These are phyloP conservation scores for Setophaga petechia DNA, from an alignment of 2,113 vertebrate genomes.

Conservation along the genomic window DNA sequence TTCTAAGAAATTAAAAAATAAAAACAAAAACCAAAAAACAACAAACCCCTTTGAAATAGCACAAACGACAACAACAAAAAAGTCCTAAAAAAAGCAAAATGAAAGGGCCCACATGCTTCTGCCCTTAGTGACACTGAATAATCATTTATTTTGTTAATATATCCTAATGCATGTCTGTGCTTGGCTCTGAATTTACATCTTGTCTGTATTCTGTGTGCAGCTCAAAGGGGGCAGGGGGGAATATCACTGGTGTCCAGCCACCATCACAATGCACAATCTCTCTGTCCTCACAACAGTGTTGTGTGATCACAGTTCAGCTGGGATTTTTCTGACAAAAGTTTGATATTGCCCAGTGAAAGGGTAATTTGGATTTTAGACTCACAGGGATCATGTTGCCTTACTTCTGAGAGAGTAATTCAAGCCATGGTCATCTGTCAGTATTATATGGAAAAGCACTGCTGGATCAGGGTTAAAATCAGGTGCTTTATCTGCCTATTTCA, in stretches of 20 bases:
- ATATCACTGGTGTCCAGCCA: too few species aligned
- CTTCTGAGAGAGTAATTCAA: background rate
- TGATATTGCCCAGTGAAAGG: background rate
- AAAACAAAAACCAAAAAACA: background rate
- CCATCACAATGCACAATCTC: background rate
- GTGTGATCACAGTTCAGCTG: background rate
- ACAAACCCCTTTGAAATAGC: fast-evolving
- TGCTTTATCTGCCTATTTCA: constrained; percentile 10
- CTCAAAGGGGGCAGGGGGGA: fast-evolving
- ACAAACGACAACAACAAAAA: background rate
- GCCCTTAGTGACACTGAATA: background rate
- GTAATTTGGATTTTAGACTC: background rate
- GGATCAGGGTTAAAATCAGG: background rate
- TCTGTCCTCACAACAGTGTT: background rate
- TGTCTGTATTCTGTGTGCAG: background rate
- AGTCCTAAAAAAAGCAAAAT: background rate
- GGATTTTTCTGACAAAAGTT: background rate
- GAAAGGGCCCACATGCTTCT: fast-evolving
- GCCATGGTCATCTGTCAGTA: background rate
- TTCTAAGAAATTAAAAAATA: background rate
- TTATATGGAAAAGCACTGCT: background rate
- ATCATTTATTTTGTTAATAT: background rate
- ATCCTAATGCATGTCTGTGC: background rate
- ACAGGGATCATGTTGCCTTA: background rate
- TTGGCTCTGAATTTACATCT: background rate